Base-by-base conservation (phyloP, 2,888 invertebrate species). In the Hesperia comma region DNA sequence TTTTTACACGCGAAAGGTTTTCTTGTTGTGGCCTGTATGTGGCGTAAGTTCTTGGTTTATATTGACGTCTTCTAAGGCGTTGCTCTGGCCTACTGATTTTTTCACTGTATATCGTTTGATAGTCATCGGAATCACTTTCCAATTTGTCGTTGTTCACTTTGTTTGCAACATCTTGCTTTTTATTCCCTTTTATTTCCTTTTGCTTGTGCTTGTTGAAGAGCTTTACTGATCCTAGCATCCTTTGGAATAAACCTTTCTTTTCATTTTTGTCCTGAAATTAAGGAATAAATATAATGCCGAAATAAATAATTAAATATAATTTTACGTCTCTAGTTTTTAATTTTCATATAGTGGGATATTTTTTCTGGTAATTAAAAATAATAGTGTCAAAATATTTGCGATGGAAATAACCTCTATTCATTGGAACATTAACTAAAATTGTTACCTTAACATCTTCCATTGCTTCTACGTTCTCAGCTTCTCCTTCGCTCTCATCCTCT, bases 81-180 rank as follows among this genome's bases (percentile, higher is more conserved):
- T 32, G 15, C 15, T 21, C 15, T 46, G 60, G 51, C 58, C 62
- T 51, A 53, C 67, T 72, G 33, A 70, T 70, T 46, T 78, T 81
- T 53, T 84, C 80, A 58, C 84, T 87, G 71, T 83, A 86, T 3
- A 87, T 70, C 0, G 89, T 88, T 67, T 76, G 71, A 70, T 86
- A 85, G 60, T 85, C 84, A 19, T 86, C 87, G 0, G 85, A 84
- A 66, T 85, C 83, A 55, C 75, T 82, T 15, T 77, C 81, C n/a
- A 71, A 72, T 61, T 69, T 72, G 14, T 74, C 73, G 15, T 74
- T 71, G 6, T 73, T 76, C n/a, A 32, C 49, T 46, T 71, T 71
- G 5, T 68, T 49, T 62, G 68, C 66, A 6, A 72, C 51, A 46
- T 70, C 46, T 61, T 56, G 26, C 46, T 37, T 53, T 6, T 37